These are phyloP conservation scores for Xiphorhynchus erythropygius DNA, from an alignment of 2,797 vertebrate genomes.

Conservation along the genomic window DNA sequence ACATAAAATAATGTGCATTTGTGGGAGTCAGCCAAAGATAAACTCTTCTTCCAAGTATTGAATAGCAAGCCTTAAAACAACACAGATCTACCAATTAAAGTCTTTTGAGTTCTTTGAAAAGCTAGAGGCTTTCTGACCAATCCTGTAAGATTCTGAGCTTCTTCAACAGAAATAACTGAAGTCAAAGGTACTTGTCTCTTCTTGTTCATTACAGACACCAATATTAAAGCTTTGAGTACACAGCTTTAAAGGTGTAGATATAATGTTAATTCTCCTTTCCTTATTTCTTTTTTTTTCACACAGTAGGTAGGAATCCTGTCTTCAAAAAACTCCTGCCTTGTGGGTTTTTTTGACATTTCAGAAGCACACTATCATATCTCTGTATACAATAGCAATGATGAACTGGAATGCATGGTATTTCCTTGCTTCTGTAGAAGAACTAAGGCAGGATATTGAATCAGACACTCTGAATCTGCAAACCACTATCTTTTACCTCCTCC, in stretches of 20 bases:
- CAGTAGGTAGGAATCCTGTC: neutral
- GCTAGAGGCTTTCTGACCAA: neutral
- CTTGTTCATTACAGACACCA: neutral
- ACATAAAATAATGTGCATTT: neutral
- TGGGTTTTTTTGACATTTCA: neutral
- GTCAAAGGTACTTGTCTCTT: neutral
- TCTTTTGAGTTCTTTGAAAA: neutral
- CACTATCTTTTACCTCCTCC: neutral
- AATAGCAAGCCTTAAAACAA: neutral
- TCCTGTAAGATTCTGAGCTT: neutral
- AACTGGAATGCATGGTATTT: constrained; percentile 59
- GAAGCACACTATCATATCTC: neutral
- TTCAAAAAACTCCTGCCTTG: neutral
- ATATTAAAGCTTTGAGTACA: neutral
- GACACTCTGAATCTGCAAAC: neutral
- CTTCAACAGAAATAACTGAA: neutral
- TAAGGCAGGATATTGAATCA: constrained; percentile 10
- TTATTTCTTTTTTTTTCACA: neutral
- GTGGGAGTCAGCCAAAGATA: neutral
- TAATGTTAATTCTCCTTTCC: neutral
- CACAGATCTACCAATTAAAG: neutral
- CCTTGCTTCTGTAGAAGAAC: neutral
- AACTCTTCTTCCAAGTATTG: neutral
- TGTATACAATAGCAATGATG: neutral
- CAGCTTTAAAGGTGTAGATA: neutral